A percentile compares a stretch with the other conserved stretches of the same genome.
Evolutionary conservation across 2,797 vertebrate genomes (phyloP).

Genomic region (Thaleichthys pacificus): DNA sequence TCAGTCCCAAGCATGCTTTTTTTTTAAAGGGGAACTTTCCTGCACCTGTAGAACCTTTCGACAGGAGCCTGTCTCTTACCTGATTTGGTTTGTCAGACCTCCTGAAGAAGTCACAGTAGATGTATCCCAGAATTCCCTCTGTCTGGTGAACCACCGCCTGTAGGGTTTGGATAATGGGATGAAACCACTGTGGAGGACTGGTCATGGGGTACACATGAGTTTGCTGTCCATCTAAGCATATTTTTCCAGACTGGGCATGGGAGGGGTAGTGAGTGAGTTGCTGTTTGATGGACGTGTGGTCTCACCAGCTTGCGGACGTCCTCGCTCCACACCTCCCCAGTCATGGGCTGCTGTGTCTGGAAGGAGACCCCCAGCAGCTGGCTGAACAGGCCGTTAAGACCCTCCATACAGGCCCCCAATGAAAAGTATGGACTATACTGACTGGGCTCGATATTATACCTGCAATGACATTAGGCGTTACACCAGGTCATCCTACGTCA

Average conservation of each 20-base stretch:
- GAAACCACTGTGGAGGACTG: not conserved
- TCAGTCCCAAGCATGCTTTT: not conserved
- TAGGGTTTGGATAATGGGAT: not conserved
- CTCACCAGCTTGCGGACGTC: constrained; percentile 85
- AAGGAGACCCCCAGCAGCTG: constrained; percentile 79
- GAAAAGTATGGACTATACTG: constrained; percentile 86
- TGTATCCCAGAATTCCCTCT: constrained; percentile 84
- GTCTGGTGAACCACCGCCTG: constrained; percentile 87
- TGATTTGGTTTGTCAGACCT: constrained; percentile 83
- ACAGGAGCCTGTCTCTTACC: constrained; percentile 59
- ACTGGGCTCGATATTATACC: constrained; percentile 85
- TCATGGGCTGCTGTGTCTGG: constrained; percentile 74
- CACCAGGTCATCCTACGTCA: not conserved
- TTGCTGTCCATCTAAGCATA: too few species aligned
- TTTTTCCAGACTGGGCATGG: not conserved
- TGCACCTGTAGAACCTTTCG: not conserved
- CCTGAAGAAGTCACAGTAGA: constrained; percentile 89
- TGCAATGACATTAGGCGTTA: constrained; percentile 33
- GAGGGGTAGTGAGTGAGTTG: not conserved
- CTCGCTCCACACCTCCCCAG: constrained; percentile 84
- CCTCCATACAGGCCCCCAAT: constrained; percentile 87
- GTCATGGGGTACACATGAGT: too few species aligned
- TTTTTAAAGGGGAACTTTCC: too few species aligned
- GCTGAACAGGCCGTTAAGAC: constrained; percentile 79
- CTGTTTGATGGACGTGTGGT: not conserved